phyloP scores from a whole-genome alignment of 2,797 vertebrate genomes.

The Trichosurus vulpecula region DNA sequence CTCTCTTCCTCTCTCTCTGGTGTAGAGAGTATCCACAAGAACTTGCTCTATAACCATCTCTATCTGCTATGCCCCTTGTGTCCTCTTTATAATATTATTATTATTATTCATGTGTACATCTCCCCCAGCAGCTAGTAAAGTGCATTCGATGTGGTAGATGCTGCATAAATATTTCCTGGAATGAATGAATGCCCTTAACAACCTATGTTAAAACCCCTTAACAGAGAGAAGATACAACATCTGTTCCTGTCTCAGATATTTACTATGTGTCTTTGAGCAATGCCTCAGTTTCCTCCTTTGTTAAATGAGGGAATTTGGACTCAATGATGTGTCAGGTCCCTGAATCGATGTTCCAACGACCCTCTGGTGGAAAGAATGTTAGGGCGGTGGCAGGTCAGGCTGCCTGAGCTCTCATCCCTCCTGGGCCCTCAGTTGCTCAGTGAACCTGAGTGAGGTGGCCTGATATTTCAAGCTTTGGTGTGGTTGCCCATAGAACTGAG shows the following conservation, averaged over 20 bases:
- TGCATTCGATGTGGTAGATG: not conserved
- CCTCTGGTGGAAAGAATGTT: not conserved
- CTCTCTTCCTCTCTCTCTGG: too few species aligned
- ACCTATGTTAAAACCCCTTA: not conserved
- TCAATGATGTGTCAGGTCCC: not conserved
- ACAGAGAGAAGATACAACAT: not conserved
- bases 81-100: not conserved
- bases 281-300: not conserved
- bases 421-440: not conserved
- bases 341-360: not conserved
- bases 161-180: not conserved
- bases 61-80: not conserved
- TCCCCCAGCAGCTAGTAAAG: not conserved
- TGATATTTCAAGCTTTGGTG: not conserved
- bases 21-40: not conserved
- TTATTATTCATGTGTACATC: not conserved
- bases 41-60: not conserved
- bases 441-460: not conserved
- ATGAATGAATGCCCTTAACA: not conserved
- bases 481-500: not conserved
- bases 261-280: not conserved
- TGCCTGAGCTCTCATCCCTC: not conserved
- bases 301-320: not conserved
- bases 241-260: not conserved
- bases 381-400: not conserved